Percentiles rank a stretch among this genome's conserved stretches.
phyloP scores from a whole-genome alignment of 2,113 vertebrate genomes.

The Scalopus aquaticus region DNA sequence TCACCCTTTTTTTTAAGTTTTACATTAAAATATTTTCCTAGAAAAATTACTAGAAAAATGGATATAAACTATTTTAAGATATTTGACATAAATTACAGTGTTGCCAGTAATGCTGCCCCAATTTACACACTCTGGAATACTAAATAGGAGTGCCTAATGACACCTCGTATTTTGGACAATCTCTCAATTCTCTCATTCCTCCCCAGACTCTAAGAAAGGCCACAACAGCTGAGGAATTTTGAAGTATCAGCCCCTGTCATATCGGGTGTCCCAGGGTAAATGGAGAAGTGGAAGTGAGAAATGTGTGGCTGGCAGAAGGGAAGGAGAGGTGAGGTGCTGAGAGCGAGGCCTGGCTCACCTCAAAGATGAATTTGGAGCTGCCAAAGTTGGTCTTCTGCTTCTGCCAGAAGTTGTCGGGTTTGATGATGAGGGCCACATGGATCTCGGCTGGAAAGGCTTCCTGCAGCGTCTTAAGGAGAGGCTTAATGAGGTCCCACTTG shows the following conservation, averaged over 20 bases:
- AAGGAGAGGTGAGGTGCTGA: not conserved
- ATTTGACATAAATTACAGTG: constrained; percentile 1
- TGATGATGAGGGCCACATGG: constrained; percentile 99
- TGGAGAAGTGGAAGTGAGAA: not conserved
- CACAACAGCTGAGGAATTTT: not conserved
- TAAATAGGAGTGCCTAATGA: not conserved
- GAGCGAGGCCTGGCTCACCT: constrained; percentile 87
- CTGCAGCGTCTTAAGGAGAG: constrained; percentile 97
- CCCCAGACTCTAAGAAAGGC: not conserved
- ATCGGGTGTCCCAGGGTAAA: not conserved
- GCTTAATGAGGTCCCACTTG: constrained; percentile 99
- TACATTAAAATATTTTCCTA: constrained; percentile 23
- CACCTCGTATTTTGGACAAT: not conserved
- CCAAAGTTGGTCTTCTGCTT: constrained; percentile 99
- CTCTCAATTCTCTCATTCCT: not conserved
- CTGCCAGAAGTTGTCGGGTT: constrained; percentile 99
- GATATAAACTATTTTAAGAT: constrained; percentile 33
- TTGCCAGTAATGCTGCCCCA: not conserved
- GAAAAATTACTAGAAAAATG: not conserved
- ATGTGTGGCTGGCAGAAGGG: not conserved
- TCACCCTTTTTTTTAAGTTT: not conserved
- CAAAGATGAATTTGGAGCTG: constrained; percentile 99
- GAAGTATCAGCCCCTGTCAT: not conserved
- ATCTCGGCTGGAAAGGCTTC: constrained; percentile 97
- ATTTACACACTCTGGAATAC: not conserved